Conservation (phyloP, 2,888 invertebrate genomes). For the Drosophila rubida region DNA sequence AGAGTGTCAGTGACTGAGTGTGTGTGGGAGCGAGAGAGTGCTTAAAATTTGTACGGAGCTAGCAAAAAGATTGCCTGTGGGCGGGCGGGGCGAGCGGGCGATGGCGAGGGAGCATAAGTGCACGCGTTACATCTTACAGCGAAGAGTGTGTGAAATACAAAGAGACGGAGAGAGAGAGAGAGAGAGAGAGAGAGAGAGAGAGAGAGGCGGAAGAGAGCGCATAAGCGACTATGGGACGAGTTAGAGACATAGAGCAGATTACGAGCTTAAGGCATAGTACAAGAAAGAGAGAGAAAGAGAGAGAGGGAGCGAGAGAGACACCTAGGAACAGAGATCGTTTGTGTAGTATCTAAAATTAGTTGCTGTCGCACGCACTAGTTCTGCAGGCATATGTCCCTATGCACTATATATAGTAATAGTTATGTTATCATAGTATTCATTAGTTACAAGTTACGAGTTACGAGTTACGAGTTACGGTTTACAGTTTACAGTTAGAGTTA, state of each 20-base stretch:
- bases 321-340: slow-evolving; percentile 32
- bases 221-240: neutral
- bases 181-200: neutral
- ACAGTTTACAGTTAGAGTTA: slow-evolving; percentile 10
- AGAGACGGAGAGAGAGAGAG: neutral
- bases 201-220: neutral
- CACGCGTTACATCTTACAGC: slow-evolving; percentile 27
- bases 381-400: slow-evolving; percentile 14
- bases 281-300: slow-evolving; percentile 5
- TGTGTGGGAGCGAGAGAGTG: too few species aligned
- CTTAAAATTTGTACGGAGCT: slow-evolving; percentile 43
- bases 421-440: slow-evolving; percentile 1
- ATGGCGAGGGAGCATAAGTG: slow-evolving; percentile 29
- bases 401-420: neutral
- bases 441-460: slow-evolving; percentile 9
- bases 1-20: neutral
- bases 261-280: neutral
- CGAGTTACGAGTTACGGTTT: neutral
- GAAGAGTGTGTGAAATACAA: neutral
- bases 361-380: slow-evolving; percentile 32
- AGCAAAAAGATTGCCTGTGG: slow-evolving; percentile 25
- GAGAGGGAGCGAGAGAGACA: slow-evolving; percentile 10
- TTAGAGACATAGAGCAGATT: neutral
- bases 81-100: neutral
- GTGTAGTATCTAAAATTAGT: slow-evolving; percentile 54